Conservation (phyloP, 2,113 vertebrate species). For the Xerus inauris region DNA sequence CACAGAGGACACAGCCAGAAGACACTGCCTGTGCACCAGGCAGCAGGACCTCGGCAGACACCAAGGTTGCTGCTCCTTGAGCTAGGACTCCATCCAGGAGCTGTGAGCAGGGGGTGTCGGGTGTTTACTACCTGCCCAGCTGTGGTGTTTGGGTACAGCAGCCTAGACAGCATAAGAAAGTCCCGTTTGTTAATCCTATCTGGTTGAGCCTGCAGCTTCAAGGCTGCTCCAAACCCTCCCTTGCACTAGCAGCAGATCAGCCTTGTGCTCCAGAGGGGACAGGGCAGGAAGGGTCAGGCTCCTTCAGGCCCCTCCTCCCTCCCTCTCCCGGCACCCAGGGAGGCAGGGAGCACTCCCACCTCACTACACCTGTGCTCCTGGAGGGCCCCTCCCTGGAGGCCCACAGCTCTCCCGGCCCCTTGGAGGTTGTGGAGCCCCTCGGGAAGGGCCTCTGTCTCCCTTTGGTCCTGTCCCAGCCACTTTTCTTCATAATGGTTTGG, state of each 20-base stretch:
- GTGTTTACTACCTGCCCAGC: not conserved
- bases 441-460: too few species aligned
- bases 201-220: not conserved
- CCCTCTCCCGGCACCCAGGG: too few species aligned
- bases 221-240: not conserved
- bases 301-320: too few species aligned
- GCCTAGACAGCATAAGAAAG: not conserved
- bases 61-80: too few species aligned
- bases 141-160: not conserved
- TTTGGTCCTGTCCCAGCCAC: too few species aligned
- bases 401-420: too few species aligned
- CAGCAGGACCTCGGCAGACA: not conserved
- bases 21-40: not conserved
- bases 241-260: not conserved
- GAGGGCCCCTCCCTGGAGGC: too few species aligned
- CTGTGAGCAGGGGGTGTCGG: not conserved
- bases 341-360: too few species aligned
- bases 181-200: not conserved
- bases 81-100: not conserved
- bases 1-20: not conserved
- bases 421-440: too few species aligned
- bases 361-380: too few species aligned
- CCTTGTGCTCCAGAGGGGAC: not conserved
- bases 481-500: too few species aligned
- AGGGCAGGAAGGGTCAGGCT: too few species aligned